phyloP scores from a whole-genome alignment of 2,797 vertebrate genomes.

The Crax fasciolata region DNA sequence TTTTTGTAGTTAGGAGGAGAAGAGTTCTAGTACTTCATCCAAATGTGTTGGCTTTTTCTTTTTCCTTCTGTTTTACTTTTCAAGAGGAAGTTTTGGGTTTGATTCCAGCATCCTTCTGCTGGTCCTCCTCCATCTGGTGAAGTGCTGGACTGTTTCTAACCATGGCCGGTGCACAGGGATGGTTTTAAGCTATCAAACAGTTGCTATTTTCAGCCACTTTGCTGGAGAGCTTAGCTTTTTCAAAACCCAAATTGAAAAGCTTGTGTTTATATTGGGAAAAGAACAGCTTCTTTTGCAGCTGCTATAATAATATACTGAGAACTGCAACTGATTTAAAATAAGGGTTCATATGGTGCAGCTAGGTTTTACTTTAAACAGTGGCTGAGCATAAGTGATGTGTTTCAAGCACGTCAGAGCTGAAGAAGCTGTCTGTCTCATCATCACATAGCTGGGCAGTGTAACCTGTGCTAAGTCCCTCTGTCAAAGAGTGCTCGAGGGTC shows the following conservation, averaged over 20 bases:
- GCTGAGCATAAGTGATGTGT: not conserved
- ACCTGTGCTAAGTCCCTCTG: not conserved
- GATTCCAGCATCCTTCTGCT: not conserved
- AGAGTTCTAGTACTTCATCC: not conserved
- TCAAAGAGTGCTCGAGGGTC: not conserved
- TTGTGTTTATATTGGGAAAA: rapidly evolving
- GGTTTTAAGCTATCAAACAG: not conserved
- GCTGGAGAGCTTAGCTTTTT: not conserved
- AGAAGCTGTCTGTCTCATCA: not conserved
- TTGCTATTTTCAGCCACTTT: not conserved
- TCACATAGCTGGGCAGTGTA: not conserved
- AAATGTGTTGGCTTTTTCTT: not conserved
- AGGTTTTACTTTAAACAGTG: not conserved
- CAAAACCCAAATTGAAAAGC: not conserved
- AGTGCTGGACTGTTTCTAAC: not conserved
- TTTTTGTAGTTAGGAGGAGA: not conserved
- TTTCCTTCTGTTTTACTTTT: not conserved
- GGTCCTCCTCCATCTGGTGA: not conserved
- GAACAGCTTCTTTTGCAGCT: not conserved
- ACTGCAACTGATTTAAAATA: not conserved
- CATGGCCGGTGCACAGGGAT: not conserved
- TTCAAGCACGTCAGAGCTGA: not conserved
- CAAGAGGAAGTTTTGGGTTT: not conserved
- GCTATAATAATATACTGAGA: not conserved
- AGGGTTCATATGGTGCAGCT: not conserved